Evolutionary conservation across 2,888 invertebrate genomes (phyloP), one percentile per base, ranked within the genome.

Genomic region (Lysandra bellargus): DNA sequence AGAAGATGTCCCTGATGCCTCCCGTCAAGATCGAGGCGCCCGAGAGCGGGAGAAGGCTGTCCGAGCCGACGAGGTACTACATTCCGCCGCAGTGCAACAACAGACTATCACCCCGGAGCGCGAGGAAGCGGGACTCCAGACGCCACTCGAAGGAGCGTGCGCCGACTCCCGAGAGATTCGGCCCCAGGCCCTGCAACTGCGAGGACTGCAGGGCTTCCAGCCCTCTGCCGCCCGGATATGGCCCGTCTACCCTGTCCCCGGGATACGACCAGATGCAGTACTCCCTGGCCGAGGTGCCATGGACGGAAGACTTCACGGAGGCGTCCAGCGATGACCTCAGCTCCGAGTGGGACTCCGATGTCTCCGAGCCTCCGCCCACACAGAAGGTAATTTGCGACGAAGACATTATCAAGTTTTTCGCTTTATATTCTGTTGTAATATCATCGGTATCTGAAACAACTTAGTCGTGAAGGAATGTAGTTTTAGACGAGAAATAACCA

Each of bases 301-400:
- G 96, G 94, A 95, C 95, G 53, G 93, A 96, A 82, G 98, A 98
- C 86, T 98, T 97, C 89, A 98, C 97, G 17, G 98, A 98, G 86
- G 97, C 98, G n/a, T 97, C 97, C 83, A 98, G 97, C 87, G 98
- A 98, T 89, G 98, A 98, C 90, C 95, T 98, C 81, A 98, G 98
- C 89, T 98, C 98, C 17, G 98, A 98, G 87, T 98, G 98, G 98
- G 98, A 98, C 88, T 98, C 97, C 1, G 98, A 98, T 90, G 97
- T 96, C 7, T 95, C 96, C 23, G 96, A 96, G 79, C 93, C 93
- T 1, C 91, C 92, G 49, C 92, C 93, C 49, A 89, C 89, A 81
- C 90, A 90, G 84, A 93, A 91, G 90, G 91, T 91, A 89, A 85
- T 80, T 79, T 78, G 40, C 81, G 4, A 14, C 4, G 30, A 81